A percentile compares a stretch with the other conserved stretches of the same genome.
Evolutionary conservation across 2,888 invertebrate species (phyloP).

Genomic region (Pheosia tremula): DNA sequence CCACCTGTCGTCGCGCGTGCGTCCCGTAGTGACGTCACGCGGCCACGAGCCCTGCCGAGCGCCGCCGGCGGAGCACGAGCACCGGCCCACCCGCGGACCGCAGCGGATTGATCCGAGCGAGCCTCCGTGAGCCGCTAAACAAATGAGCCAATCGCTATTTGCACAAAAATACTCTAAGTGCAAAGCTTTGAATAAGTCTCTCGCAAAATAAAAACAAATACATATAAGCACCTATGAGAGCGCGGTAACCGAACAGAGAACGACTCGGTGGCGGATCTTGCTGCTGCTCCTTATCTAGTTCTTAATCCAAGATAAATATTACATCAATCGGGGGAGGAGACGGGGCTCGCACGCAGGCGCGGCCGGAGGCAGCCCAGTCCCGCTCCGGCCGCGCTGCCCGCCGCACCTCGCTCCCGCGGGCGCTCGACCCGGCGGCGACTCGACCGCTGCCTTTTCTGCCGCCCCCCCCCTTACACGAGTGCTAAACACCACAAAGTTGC

Average conservation of each 20-base stretch:
- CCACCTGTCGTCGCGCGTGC: slow-evolving; percentile 84
- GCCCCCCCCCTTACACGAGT: slow-evolving; percentile 45
- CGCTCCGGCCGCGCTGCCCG: slow-evolving; percentile 77
- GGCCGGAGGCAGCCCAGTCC: slow-evolving; percentile 70
- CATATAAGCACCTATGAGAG: too few relatives aligned
- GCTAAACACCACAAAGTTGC: slow-evolving; percentile 33
- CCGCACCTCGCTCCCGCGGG: slow-evolving; percentile 70
- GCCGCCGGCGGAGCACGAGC: slow-evolving; percentile 47
- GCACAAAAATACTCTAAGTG: slow-evolving; percentile 25
- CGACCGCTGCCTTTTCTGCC: slow-evolving; percentile 61
- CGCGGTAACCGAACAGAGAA: slow-evolving; percentile 18
- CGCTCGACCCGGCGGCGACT: slow-evolving; percentile 73
- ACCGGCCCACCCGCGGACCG: slow-evolving; percentile 50
- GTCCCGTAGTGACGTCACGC: slow-evolving; percentile 77
- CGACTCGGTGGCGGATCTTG: slow-evolving; percentile 50
- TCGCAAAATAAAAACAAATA: not conserved
- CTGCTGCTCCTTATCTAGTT: slow-evolving; percentile 72
- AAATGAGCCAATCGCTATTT: slow-evolving; percentile 51
- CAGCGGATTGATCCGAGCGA: slow-evolving; percentile 72
- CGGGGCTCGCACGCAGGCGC: slow-evolving; percentile 58
- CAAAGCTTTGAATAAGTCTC: slow-evolving; percentile 10
- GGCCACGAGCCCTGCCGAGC: slow-evolving; percentile 54
- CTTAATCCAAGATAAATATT: slow-evolving; percentile 84
- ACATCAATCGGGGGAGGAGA: slow-evolving; percentile 79
- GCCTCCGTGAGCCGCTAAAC: slow-evolving; percentile 58